A percentile compares a stretch with the other conserved stretches of the same genome.
phyloP scores from a whole-genome alignment of 1,140 invertebrate genomes.

The Zaprionus ornatus region DNA sequence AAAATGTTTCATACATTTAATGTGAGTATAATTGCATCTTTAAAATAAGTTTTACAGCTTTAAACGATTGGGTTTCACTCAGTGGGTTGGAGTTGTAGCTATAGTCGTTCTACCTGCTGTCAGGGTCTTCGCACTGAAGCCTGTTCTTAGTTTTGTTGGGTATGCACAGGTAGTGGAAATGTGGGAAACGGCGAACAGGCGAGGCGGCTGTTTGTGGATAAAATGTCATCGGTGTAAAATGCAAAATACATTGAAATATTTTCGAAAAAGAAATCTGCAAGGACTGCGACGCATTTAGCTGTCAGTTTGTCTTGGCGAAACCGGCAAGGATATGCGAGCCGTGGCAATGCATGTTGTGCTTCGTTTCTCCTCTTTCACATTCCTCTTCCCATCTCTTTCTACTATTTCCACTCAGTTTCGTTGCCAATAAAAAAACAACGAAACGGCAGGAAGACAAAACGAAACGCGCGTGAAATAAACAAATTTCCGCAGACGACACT shows the following conservation, averaged over 20 bases:
- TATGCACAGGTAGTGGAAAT: background rate
- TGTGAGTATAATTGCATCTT: too few species aligned
- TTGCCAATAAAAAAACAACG: slow-evolving; percentile 51
- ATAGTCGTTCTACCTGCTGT: background rate
- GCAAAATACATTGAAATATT: slow-evolving; percentile 60
- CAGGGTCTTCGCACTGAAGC: slow-evolving; percentile 4
- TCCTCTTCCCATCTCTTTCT: slow-evolving; percentile 13
- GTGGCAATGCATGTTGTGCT: slow-evolving; percentile 27
- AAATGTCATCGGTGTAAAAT: slow-evolving; percentile 55
- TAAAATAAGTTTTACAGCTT: background rate
- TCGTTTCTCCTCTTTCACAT: background rate
- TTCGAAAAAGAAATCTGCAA: slow-evolving; percentile 75
- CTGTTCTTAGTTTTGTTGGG: slow-evolving; percentile 25
- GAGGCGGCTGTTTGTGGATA: slow-evolving; percentile 26
- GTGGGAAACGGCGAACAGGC: background rate
- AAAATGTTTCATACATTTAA: too few species aligned
- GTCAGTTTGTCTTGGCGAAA: slow-evolving; percentile 72
- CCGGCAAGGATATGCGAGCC: slow-evolving; percentile 37
- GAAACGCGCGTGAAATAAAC: slow-evolving; percentile 79
- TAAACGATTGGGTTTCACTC: background rate
- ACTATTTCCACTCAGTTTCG: background rate
- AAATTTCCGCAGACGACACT: slow-evolving; percentile 80
- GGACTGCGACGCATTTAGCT: slow-evolving; percentile 74
- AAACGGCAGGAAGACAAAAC: slow-evolving; percentile 58
- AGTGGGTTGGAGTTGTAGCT: background rate